Conservation (phyloP, 2,797 vertebrate species). For the Rallus crepitans region DNA sequence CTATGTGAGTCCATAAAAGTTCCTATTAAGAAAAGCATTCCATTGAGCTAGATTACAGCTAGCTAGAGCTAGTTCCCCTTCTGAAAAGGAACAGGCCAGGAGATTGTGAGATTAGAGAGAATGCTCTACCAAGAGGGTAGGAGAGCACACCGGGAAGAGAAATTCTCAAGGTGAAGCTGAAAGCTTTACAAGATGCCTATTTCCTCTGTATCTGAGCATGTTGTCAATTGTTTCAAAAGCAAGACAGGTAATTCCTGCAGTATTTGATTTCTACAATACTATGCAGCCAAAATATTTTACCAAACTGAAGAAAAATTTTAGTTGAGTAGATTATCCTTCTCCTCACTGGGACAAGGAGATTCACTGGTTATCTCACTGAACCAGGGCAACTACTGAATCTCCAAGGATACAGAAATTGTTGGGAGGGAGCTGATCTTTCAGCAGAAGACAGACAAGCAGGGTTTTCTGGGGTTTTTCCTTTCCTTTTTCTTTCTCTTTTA, state of each 20-base stretch:
- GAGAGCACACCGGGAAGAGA: not conserved
- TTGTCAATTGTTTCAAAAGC: not conserved
- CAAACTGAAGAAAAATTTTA: not conserved
- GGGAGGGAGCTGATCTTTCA: not conserved
- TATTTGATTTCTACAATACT: not conserved
- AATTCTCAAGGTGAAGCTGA: not conserved
- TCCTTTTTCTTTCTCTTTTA: too few relatives aligned
- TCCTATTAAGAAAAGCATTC: not conserved
- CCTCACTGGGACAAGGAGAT: not conserved
- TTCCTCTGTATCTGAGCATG: not conserved
- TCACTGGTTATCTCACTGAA: not conserved
- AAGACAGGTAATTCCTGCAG: not conserved
- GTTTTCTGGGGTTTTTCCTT: not conserved
- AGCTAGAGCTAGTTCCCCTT: not conserved
- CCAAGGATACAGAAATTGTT: not conserved
- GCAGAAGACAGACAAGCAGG: not conserved
- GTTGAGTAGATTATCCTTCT: not conserved
- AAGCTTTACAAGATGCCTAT: not conserved
- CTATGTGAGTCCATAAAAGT: not conserved
- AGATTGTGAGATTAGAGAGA: not conserved
- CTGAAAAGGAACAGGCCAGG: not conserved
- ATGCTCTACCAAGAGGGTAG: not conserved
- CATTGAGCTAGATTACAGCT: not conserved
- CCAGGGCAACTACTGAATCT: not conserved
- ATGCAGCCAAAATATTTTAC: not conserved